Conservation (phyloP, 2,888 invertebrate genomes). For the Clitarchus hookeri region DNA sequence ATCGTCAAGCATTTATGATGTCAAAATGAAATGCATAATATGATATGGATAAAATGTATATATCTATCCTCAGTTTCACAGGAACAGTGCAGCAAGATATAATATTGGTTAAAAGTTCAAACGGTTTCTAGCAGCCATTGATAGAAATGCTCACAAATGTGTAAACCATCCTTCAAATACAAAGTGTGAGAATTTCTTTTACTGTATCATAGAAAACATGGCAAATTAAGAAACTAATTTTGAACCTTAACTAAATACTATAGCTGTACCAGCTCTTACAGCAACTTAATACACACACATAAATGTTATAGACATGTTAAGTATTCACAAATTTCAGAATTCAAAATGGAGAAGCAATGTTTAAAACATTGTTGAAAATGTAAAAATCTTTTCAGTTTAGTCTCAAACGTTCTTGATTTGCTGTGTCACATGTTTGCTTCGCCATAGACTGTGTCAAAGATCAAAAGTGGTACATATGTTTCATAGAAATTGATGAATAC, state of each 20-base stretch:
- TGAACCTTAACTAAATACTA: background rate
- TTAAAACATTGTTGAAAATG: too few relatives aligned
- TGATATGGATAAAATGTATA: too few relatives aligned
- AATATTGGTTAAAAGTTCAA: too few relatives aligned
- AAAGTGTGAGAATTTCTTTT: constrained; percentile 23
- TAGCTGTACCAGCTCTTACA: background rate
- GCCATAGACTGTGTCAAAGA: background rate
- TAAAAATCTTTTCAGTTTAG: too few relatives aligned
- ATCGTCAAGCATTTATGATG: too few relatives aligned
- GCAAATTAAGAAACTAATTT: constrained; percentile 12
- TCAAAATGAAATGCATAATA: too few relatives aligned
- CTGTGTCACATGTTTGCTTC: background rate
- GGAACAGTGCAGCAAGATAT: too few relatives aligned
- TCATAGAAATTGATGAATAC: background rate
- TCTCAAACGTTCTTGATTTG: background rate
- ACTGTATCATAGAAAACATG: constrained; percentile 11
- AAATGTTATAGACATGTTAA: background rate
- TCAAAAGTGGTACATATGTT: background rate
- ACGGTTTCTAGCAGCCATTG: too few relatives aligned
- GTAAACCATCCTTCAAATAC: background rate
- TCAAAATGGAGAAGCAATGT: too few relatives aligned
- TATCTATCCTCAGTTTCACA: too few relatives aligned
- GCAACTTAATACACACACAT: background rate
- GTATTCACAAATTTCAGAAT: background rate
- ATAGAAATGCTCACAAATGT: too few relatives aligned